A percentile compares a stretch with the other conserved stretches of the same genome.
Conservation (phyloP, 2,888 invertebrate genomes). For the Sclerodermus sp. region DNA sequence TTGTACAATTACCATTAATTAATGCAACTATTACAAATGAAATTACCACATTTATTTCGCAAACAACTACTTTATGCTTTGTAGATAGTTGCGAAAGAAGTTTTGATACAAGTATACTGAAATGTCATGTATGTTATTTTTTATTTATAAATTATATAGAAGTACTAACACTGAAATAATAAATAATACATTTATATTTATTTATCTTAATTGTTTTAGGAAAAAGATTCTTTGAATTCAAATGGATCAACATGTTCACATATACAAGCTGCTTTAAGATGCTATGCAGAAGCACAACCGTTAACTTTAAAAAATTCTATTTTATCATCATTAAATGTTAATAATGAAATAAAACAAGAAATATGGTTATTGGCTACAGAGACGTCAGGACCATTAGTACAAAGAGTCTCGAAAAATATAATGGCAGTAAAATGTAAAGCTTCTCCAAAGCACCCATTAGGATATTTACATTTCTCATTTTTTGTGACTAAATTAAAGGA, state of each 20-base stretch:
- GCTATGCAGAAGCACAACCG: constrained; percentile 65
- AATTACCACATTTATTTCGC: constrained; percentile 52
- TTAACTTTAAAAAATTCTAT: constrained; percentile 66
- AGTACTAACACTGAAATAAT: too few species aligned
- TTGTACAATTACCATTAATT: constrained; percentile 64
- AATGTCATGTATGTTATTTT: constrained; percentile 59
- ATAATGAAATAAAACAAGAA: constrained; percentile 64
- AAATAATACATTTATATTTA: not conserved
- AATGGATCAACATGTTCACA: constrained; percentile 62
- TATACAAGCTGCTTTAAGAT: constrained; percentile 67
- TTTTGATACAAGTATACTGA: constrained; percentile 61
- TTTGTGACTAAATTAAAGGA: constrained; percentile 60
- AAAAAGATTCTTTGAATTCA: constrained; percentile 39
- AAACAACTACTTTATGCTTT: constrained; percentile 61
- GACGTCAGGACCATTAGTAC: constrained; percentile 67
- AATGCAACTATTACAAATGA: constrained; percentile 52
- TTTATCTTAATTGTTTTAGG: constrained; percentile 33
- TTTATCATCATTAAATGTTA: constrained; percentile 63
- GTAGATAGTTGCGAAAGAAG: constrained; percentile 63
- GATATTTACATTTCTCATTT: constrained; percentile 71
- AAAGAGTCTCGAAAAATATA: constrained; percentile 70
- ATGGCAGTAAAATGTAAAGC: constrained; percentile 73
- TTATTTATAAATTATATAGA: too few species aligned
- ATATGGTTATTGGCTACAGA: constrained; percentile 66
- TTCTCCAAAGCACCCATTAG: constrained; percentile 68